phyloP scores from a whole-genome alignment of 2,113 vertebrate genomes.

The Xenopus borealis region DNA sequence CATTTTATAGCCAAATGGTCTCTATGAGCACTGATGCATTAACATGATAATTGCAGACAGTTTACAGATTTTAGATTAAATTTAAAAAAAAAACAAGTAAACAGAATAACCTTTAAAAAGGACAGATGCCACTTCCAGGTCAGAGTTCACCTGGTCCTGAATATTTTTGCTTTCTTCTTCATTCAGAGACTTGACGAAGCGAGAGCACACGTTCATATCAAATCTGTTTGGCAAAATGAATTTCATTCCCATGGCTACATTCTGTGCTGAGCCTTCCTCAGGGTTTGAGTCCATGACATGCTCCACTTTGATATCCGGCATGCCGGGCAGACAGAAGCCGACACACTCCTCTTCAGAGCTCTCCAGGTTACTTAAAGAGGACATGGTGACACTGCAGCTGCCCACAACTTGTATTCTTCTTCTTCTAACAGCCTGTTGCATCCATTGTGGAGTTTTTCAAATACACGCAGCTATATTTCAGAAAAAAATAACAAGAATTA shows the following conservation, averaged over 20 bases:
- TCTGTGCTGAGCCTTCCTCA: slow-evolving; percentile 73
- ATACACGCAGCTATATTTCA: neutral
- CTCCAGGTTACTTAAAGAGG: slow-evolving; percentile 64
- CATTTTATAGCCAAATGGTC: no score
- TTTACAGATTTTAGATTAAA: no score
- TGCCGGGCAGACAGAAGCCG: slow-evolving; percentile 75
- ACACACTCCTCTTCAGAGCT: slow-evolving; percentile 77
- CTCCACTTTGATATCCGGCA: slow-evolving; percentile 85
- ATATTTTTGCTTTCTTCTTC: slow-evolving; percentile 99
- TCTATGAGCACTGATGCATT: no score
- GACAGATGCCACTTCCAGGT: slow-evolving; percentile 95
- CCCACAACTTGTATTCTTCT: neutral
- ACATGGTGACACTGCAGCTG: slow-evolving; percentile 54
- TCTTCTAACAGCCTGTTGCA: neutral
- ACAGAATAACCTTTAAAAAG: slow-evolving; percentile 87
- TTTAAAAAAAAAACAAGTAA: no score
- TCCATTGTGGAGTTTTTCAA: neutral
- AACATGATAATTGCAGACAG: no score
- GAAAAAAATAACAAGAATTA: neutral
- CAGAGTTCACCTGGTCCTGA: slow-evolving; percentile 98
- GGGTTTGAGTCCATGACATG: slow-evolving; percentile 68
- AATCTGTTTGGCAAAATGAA: slow-evolving; percentile 96
- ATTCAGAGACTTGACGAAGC: slow-evolving; percentile 96
- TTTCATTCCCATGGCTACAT: slow-evolving; percentile 92
- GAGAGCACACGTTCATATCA: slow-evolving; percentile 98